Evolutionary conservation across 2,113 vertebrate species (phyloP).

Genomic region (Caracal caracal): DNA sequence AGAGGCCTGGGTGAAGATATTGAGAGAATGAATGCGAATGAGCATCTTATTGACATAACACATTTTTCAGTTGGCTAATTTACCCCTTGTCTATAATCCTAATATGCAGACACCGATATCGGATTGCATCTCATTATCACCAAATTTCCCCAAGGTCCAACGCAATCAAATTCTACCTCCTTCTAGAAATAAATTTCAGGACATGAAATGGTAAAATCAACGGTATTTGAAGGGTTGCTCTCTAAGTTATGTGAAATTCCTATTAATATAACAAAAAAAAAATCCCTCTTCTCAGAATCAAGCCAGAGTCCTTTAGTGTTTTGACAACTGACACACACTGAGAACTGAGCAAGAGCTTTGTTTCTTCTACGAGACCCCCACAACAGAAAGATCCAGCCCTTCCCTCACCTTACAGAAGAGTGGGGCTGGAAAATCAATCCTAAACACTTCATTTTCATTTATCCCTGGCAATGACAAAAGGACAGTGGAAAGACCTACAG

Average conservation of each 20-base stretch:
- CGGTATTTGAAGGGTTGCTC: slow-evolving; percentile 16
- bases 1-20: slow-evolving; percentile 7
- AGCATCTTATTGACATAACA: slow-evolving; percentile 50
- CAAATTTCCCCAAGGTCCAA: slow-evolving; percentile 31
- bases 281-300: slow-evolving; percentile 9
- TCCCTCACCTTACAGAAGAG: background rate
- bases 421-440: background rate
- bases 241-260: slow-evolving; percentile 54
- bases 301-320: background rate
- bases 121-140: slow-evolving; percentile 47
- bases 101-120: slow-evolving; percentile 19
- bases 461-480: background rate
- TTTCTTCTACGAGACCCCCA: background rate
- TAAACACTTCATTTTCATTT: slow-evolving; percentile 43
- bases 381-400: background rate
- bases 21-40: slow-evolving; percentile 33
- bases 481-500: background rate
- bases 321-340: background rate
- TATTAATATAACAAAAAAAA: background rate
- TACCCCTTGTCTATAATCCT: slow-evolving; percentile 40
- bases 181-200: slow-evolving; percentile 46
- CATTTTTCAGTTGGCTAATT: slow-evolving; percentile 33
- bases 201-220: slow-evolving; percentile 3
- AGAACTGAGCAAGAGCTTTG: background rate
- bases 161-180: slow-evolving; percentile 25